These are phyloP conservation scores for Rhamphomyia laevipes DNA, from an alignment of 2,888 invertebrate genomes.

Conservation along the genomic window DNA sequence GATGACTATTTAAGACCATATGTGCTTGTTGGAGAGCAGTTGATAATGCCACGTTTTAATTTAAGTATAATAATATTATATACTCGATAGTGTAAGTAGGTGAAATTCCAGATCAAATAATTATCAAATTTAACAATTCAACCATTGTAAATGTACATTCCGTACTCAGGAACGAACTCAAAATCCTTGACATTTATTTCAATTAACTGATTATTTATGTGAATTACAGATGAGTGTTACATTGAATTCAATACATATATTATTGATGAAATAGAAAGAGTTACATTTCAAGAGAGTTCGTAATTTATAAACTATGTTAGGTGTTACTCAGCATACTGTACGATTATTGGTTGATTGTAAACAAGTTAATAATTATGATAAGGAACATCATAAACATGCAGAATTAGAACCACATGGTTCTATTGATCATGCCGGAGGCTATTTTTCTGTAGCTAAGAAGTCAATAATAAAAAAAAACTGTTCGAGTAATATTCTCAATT, in stretches of 20 bases:
- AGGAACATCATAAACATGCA: constrained; percentile 40
- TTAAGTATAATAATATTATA: constrained; percentile 42
- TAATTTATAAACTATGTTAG: constrained; percentile 44
- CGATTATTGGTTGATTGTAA: constrained; percentile 55
- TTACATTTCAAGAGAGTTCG: constrained; percentile 46
- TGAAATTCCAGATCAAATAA: constrained; percentile 58
- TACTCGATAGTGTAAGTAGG: constrained; percentile 55
- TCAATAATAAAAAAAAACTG: constrained; percentile 42
- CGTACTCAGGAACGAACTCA: constrained; percentile 47
- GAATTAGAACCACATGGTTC: constrained; percentile 45
- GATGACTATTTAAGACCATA: not conserved
- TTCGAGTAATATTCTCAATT: constrained; percentile 41
- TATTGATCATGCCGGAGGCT: constrained; percentile 50
- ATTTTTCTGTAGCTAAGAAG: constrained; percentile 49
- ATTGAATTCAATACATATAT: constrained; percentile 51
- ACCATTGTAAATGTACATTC: constrained; percentile 67
- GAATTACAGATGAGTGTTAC: constrained; percentile 63
- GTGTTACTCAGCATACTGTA: constrained; percentile 50
- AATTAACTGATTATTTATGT: constrained; percentile 51
- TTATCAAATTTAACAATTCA: constrained; percentile 65
- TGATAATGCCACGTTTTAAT: constrained; percentile 62
- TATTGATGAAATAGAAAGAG: constrained; percentile 50
- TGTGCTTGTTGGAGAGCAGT: not conserved
- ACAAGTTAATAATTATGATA: constrained; percentile 32
- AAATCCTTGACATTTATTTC: constrained; percentile 65